Conservation (phyloP, 2,797 vertebrate genomes). For the Falco biarmicus region DNA sequence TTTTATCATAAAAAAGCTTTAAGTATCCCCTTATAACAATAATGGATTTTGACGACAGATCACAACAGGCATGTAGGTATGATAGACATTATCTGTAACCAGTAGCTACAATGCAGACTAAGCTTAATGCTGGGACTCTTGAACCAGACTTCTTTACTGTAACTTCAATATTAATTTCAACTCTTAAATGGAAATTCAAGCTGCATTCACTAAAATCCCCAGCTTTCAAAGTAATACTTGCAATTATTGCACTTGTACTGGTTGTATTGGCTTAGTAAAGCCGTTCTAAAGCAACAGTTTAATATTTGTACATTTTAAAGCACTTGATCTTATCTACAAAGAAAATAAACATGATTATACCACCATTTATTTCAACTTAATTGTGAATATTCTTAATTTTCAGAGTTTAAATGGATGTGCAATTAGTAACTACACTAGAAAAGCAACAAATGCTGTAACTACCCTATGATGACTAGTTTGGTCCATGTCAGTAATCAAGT, state of each 20-base stretch:
- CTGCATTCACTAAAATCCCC: constrained; percentile 38
- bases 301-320: constrained; percentile 59
- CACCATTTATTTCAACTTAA: constrained; percentile 31
- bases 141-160: background rate
- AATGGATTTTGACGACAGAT: constrained; percentile 15
- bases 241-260: constrained; percentile 80
- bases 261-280: constrained; percentile 60
- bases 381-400: constrained; percentile 17
- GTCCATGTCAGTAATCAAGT: constrained; percentile 78
- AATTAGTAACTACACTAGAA: constrained; percentile 54
- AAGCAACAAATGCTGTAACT: constrained; percentile 59
- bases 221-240: constrained; percentile 53
- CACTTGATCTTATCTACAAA: constrained; percentile 67
- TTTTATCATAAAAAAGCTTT: constrained; percentile 52
- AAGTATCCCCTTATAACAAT: constrained; percentile 67
- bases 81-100: constrained; percentile 35
- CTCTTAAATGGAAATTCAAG: constrained; percentile 4
- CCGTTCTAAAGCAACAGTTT: constrained; percentile 57
- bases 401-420: constrained; percentile 31
- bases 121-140: constrained; percentile 32
- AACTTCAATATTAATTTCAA: background rate
- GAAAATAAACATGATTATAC: constrained; percentile 53
- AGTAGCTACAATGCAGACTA: constrained; percentile 53
- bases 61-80: constrained; percentile 52
- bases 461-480: constrained; percentile 73